These are phyloP conservation scores for Uria aalge DNA, from an alignment of 2,113 vertebrate species.

Conservation along the genomic window DNA sequence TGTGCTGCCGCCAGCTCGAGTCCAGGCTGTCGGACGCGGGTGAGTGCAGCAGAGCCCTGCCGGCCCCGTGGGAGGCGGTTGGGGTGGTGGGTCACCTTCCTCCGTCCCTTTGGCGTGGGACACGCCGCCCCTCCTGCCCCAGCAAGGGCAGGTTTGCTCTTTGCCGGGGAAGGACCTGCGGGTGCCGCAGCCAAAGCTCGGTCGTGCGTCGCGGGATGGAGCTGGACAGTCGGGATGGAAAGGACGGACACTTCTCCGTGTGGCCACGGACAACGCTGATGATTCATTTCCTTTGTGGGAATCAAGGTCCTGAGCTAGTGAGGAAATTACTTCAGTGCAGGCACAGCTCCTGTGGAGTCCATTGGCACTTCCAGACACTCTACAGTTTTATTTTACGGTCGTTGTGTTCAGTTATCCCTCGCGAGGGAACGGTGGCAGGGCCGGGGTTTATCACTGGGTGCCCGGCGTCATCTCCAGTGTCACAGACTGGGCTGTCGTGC, in stretches of 20 bases:
- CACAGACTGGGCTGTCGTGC: not conserved
- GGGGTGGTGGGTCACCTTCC: not conserved
- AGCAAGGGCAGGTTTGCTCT: not conserved
- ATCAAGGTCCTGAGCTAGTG: not conserved
- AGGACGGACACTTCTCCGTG: not conserved
- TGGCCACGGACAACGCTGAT: not conserved
- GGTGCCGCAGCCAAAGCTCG: not conserved
- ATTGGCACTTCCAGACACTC: not conserved
- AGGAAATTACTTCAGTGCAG: not conserved
- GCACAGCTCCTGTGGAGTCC: not conserved
- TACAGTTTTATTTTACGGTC: not conserved
- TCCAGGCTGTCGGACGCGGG: not conserved
- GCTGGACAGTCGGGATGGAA: not conserved
- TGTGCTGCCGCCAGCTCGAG: not conserved
- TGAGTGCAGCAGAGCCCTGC: not conserved
- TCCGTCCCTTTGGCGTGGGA: not conserved
- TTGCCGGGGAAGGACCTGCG: fast-evolving
- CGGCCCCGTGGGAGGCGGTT: not conserved
- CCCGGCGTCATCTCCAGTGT: not conserved
- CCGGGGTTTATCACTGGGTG: not conserved
- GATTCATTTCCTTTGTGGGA: not conserved
- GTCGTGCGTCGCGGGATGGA: no score
- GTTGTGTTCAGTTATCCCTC: not conserved
- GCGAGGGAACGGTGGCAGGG: not conserved
- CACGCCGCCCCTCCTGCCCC: not conserved